Evolutionary conservation across 2,113 vertebrate species (phyloP).

Genomic region (Prietella phreatophila): DNA sequence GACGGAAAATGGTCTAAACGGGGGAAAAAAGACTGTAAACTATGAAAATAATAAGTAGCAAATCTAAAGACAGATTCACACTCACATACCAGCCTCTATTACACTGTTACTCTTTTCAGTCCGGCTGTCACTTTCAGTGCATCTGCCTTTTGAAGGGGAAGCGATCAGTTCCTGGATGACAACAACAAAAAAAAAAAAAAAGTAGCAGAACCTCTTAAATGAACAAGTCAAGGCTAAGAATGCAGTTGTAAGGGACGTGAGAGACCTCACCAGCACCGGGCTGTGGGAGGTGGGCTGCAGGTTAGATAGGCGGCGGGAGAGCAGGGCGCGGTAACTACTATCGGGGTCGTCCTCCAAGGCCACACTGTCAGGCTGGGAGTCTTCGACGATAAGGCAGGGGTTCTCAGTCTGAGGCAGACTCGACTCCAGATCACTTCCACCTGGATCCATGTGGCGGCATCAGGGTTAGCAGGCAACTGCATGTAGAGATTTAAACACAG

Average conservation of each 20-base stretch:
- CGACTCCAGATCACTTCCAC: slow-evolving; percentile 78
- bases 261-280: slow-evolving; percentile 79
- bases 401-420: slow-evolving; percentile 82
- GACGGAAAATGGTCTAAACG: slow-evolving; percentile 49
- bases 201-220: not conserved
- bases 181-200: slow-evolving; percentile 39
- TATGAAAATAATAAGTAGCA: not conserved
- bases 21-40: not conserved
- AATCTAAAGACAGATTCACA: not conserved
- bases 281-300: slow-evolving; percentile 76
- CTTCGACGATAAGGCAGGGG: slow-evolving; percentile 88
- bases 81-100: slow-evolving; percentile 28
- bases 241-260: not conserved
- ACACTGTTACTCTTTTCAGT: slow-evolving; percentile 59
- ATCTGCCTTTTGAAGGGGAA: slow-evolving; percentile 66
- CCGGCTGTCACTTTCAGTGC: slow-evolving; percentile 66
- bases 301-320: slow-evolving; percentile 76
- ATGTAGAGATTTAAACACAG: slow-evolving; percentile 17
- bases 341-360: slow-evolving; percentile 78
- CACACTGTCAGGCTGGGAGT: slow-evolving; percentile 86
- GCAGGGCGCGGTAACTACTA: slow-evolving; percentile 75
- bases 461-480: slow-evolving; percentile 42
- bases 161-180: slow-evolving; percentile 77
- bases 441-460: slow-evolving; percentile 77
- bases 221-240: not conserved